These are phyloP conservation scores for Lethocerus indicus DNA, from an alignment of 1,140 invertebrate species.

Conservation along the genomic window DNA sequence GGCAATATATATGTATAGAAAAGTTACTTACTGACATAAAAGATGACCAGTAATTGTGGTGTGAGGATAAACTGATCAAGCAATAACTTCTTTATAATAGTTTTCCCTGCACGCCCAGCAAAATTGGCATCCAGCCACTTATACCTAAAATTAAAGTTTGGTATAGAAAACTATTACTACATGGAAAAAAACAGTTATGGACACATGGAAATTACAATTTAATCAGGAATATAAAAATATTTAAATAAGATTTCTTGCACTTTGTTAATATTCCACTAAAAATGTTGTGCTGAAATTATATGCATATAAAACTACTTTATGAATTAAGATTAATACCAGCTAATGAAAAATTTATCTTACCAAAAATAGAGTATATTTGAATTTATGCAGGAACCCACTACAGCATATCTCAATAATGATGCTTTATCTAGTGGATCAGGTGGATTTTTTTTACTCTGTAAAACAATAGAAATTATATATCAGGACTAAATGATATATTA, in stretches of 20 bases:
- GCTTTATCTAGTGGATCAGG: conserved; percentile 31
- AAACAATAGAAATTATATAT: conserved; percentile 13
- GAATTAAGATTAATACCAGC: no score
- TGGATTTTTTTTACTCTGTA: conserved; percentile 24
- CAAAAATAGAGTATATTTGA: conserved; percentile 41
- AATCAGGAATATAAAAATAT: background rate
- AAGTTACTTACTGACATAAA: conserved; percentile 30
- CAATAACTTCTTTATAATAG: conserved; percentile 48
- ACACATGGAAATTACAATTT: background rate
- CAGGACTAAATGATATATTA: no score
- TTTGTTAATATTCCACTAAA: background rate
- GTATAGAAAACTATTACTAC: background rate
- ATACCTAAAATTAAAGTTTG: conserved; percentile 38
- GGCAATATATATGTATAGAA: background rate
- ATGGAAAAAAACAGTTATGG: background rate
- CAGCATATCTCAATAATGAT: conserved; percentile 33
- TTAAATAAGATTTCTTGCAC: background rate
- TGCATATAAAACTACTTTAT: background rate
- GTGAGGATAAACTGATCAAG: conserved; percentile 64
- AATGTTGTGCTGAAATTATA: background rate
- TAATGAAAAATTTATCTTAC: no score
- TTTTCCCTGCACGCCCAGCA: conserved; percentile 39
- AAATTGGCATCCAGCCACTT: conserved; percentile 53
- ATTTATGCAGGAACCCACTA: conserved; percentile 38
- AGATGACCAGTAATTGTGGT: conserved; percentile 44